Base-by-base conservation (phyloP, 2,113 vertebrate genomes). In the Cavia aperea region DNA sequence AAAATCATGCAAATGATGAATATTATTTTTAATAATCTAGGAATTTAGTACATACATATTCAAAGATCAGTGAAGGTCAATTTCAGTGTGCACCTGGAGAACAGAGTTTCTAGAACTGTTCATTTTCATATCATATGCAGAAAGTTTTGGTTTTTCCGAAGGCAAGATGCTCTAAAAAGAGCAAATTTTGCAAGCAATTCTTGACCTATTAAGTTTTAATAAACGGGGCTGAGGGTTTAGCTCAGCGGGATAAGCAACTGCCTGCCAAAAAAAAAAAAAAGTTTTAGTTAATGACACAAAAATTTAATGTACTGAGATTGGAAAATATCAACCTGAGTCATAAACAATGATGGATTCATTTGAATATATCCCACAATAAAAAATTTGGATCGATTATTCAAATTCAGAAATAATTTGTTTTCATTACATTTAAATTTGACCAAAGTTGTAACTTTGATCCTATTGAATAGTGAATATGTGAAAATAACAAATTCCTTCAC, bases 11-110 rank as follows among this genome's bases (percentile, higher is more conserved):
- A 77, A 58, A 84, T 62, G 56, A 39, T 65, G 73, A 43, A 68
- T 95, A 92, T 89, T 92, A 94, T 49, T 87, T 95, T 92, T 78
- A 87, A 58, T 89, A 86, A 96, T 93, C 92, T 93, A 62, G 75
- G 63, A 81, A 93, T 93, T 85, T 90, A 93, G 49, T 65, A 5
- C 23, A 43, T 86, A 84, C 29, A 90, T 81, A 88, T 31, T 78
- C 75, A 88, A 68, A n/a, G 16, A 92, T 89, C 86, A 91, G 4
- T 92, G 56, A 89, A 60, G 66, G 86, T 85, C 51, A 81, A 93
- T 65, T 92, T 92, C 60, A 93, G 51, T 60, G 29, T 75, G 43
- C 63, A 49, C 9, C 15, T 84, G 83, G 75, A 56, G 19, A 82
- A 75, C 11, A 91, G 87, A 16, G 63, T 63, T 93, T 79, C 7